phyloP scores from a whole-genome alignment of 2,888 invertebrate genomes.

The Latrodectus hesperus region DNA sequence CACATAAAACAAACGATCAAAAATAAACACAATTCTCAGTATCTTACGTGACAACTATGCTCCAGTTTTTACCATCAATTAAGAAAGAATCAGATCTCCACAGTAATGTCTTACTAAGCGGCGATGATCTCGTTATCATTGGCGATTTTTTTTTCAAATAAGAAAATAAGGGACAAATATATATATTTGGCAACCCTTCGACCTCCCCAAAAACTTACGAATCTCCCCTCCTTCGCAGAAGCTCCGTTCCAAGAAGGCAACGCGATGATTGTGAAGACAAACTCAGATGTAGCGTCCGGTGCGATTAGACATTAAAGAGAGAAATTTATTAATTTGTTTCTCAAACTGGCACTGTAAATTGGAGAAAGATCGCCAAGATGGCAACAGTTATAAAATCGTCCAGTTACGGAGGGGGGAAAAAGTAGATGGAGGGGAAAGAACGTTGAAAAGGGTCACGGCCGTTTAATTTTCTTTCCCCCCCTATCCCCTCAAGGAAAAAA shows the following conservation, averaged over 20 bases:
- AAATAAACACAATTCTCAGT: neutral
- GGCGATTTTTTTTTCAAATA: constrained; percentile 29
- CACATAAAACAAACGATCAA: too few species aligned
- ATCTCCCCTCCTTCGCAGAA: constrained; percentile 8
- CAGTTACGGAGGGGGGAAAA: neutral
- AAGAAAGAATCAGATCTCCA: neutral
- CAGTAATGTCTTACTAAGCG: neutral
- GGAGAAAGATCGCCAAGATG: neutral
- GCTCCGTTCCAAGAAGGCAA: constrained; percentile 30
- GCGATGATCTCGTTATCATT: constrained; percentile 12
- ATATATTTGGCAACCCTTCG: constrained; percentile 27
- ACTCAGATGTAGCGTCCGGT: constrained; percentile 30
- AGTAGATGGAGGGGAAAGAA: neutral
- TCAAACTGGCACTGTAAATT: neutral
- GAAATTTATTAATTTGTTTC: constrained; percentile 57
- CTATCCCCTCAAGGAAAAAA: neutral
- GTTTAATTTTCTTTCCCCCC: neutral
- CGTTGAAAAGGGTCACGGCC: constrained; percentile 19
- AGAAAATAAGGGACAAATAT: constrained; percentile 14
- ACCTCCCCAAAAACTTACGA: neutral
- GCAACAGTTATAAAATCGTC: neutral
- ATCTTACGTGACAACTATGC: constrained; percentile 13
- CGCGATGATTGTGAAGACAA: constrained; percentile 1
- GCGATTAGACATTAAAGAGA: constrained; percentile 4
- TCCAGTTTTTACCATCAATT: neutral